These are phyloP conservation scores for Carcinoscorpius rotundicauda DNA, from an alignment of 1,140 invertebrate species.

Conservation along the genomic window DNA sequence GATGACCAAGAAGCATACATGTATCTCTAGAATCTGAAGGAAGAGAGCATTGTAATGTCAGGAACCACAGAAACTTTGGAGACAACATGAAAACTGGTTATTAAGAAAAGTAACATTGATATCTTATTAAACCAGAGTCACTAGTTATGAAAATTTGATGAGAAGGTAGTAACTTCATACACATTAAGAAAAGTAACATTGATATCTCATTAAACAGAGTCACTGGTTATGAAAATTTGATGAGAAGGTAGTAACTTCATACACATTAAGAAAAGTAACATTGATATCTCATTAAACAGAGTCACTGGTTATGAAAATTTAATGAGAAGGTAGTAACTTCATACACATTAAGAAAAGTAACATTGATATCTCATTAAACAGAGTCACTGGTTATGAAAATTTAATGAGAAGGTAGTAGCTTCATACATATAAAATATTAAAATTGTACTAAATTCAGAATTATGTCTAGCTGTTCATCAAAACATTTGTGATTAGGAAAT, in stretches of 20 bases:
- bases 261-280: background rate
- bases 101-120: too few relatives aligned
- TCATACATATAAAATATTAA: background rate
- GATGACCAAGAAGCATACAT: conserved; percentile 18
- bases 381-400: background rate
- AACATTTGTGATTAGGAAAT: too few relatives aligned
- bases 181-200: background rate
- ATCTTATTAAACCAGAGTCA: background rate
- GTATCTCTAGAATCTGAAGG: conserved; percentile 17
- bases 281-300: too few relatives aligned
- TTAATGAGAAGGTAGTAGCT: conserved; percentile 3
- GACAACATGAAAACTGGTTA: conserved; percentile 5
- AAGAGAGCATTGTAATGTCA: background rate
- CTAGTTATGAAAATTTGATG: conserved; percentile 4
- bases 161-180: conserved; percentile 1
- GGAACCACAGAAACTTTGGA: background rate
- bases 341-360: background rate
- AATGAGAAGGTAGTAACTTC: conserved; percentile 4
- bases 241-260: conserved; percentile 4
- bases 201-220: background rate
- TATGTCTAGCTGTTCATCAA: too few relatives aligned
- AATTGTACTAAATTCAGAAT: too few relatives aligned
- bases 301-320: conserved; percentile 1
- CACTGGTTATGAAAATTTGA: conserved; percentile 3
- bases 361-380: too few relatives aligned